Percentiles rank a stretch among this genome's conserved stretches.
Conservation (phyloP, 23 tunicate genomes). For the Styela clava region DNA sequence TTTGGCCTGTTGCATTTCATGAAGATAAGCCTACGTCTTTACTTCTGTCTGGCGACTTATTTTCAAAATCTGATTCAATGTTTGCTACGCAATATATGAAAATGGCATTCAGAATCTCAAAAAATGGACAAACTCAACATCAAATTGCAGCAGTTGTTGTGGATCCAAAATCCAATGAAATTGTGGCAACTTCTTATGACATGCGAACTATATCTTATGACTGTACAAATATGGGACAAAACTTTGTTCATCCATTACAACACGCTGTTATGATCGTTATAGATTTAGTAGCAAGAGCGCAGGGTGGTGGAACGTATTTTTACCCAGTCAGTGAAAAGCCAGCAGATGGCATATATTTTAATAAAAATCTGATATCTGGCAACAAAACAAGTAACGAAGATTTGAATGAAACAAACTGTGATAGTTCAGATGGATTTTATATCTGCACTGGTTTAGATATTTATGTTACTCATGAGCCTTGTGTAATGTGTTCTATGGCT, state of each 20-base stretch:
- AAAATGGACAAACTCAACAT: neutral
- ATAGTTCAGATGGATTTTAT: constrained; percentile 22
- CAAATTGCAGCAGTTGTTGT: constrained; percentile 31
- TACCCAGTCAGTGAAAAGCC: constrained; percentile 15
- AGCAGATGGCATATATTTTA: neutral
- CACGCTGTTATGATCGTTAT: constrained; percentile 82
- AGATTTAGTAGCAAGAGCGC: constrained; percentile 68
- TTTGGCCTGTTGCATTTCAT: constrained; percentile 92
- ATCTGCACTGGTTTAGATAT: constrained; percentile 67
- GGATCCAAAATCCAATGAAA: constrained; percentile 32
- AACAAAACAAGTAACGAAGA: neutral
- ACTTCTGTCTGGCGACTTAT: constrained; percentile 44
- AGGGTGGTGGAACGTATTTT: constrained; percentile 69
- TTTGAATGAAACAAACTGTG: neutral
- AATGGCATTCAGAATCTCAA: constrained; percentile 32
- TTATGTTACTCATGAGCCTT: constrained; percentile 73
- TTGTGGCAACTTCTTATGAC: constrained; percentile 55
- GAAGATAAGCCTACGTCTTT: constrained; percentile 59
- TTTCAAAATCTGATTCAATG: constrained; percentile 26
- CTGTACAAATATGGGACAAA: neutral
- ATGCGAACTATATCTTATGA: constrained; percentile 29
- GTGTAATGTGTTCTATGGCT: constrained; percentile 93
- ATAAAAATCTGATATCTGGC: neutral
- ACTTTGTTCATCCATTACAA: constrained; percentile 36
- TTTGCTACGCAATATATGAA: constrained; percentile 33